Base-by-base conservation (phyloP, 2,797 vertebrate species). In the Pseudomugil tenellus region DNA sequence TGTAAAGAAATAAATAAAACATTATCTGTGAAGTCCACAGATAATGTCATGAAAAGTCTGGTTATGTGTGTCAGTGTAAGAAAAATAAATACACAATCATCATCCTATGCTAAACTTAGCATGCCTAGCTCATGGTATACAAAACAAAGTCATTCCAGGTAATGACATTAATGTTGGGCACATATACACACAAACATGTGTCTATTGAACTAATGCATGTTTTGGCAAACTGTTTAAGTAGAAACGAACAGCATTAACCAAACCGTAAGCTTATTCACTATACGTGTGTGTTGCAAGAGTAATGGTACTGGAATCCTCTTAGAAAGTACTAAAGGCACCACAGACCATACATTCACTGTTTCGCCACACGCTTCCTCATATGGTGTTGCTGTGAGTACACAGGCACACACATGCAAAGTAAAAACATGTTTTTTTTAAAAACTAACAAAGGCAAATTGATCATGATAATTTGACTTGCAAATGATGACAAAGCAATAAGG, bases 261-360 rank as follows among this genome's bases (percentile, higher is more conserved):
- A 49, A 52, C 7, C 49, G 10, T 49, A 53, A 67, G 73, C 72
- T 74, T 19, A 65, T 79, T 70, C 65, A 61, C 23, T 67, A 5
- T 32, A 13, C 31, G 14, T 56, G 66, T 35, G 64, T 64, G 63
- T 62, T n/a, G 25, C 31, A 57, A 68, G 28, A 67, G 71, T 7
- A 60, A 70, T 32, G 46, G 53, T 55, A 59, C 1, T 1, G 49
- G 65, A 88, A 91, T 87, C 84, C 83, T 87, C 88, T 90, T 89
- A 83, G 63, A 66, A 81, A 76, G 58, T 70, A 80, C 82, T 53
- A 39, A 69, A 82, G 67, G 72, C 63, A 54, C 46, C 59, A 76
- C 56, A 67, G 73, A 86, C 56, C 46, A 72, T 52, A 54, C 73
- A 76, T 53, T 35, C 67, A 72, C 58, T 58, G 60, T 55, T 58